Conservation (phyloP, 2,113 vertebrate genomes). For the Podarcis cretensis region DNA sequence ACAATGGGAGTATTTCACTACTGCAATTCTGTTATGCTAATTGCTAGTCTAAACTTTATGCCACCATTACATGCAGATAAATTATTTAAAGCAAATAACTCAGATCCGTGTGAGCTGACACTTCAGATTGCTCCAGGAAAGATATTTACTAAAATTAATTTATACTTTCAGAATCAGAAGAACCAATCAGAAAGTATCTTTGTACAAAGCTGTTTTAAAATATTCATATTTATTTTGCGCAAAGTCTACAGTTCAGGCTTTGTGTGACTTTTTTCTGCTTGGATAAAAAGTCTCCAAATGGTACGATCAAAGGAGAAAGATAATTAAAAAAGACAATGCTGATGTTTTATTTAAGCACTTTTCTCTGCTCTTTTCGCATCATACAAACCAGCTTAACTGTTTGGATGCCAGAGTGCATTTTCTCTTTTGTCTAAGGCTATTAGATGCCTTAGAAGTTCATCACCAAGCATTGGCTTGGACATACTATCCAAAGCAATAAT, state of each 20-base stretch:
- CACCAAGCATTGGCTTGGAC: too few species aligned
- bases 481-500: not conserved
- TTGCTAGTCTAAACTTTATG: slow-evolving; percentile 48
- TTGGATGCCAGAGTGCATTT: not conserved
- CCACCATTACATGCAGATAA: slow-evolving; percentile 36
- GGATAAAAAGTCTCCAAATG: slow-evolving; percentile 15
- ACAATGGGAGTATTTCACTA: slow-evolving; percentile 18
- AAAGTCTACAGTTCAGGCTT: slow-evolving; percentile 31
- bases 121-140: slow-evolving; percentile 30
- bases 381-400: not conserved
- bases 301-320: slow-evolving; percentile 11
- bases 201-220: slow-evolving; percentile 38
- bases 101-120: slow-evolving; percentile 32
- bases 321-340: slow-evolving; percentile 34
- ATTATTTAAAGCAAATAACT: slow-evolving; percentile 56
- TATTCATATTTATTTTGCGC: slow-evolving; percentile 14
- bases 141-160: slow-evolving; percentile 49
- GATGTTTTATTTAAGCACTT: slow-evolving; percentile 31
- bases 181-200: slow-evolving; percentile 33
- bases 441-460: not conserved
- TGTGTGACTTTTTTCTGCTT: not conserved
- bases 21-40: slow-evolving; percentile 33
- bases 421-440: not conserved
- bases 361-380: slow-evolving; percentile 6
- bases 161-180: slow-evolving; percentile 43